Base-by-base conservation (phyloP, 2,888 invertebrate genomes). In the Tanypteryx hageni region DNA sequence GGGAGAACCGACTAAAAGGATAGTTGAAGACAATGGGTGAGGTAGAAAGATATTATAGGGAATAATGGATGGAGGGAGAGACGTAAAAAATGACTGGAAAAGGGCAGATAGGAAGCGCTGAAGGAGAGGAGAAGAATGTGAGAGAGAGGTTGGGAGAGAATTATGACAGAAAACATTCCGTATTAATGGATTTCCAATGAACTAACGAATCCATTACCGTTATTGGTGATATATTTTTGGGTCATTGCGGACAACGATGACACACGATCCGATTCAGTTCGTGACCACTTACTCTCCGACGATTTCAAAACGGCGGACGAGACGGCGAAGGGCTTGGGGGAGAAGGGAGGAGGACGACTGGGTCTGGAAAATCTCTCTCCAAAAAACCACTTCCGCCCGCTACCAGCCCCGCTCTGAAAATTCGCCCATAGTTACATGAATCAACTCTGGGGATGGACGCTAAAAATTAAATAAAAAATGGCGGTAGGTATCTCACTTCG, bases 211-310 rank as follows among this genome's bases (percentile, higher is more conserved):
- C 86, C 86, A 86, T 86, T 86, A 86, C 61, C 86, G 86, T 86
- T 86, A 86, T 86, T 86, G 86, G 86, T 86, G 86, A 86, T 86
- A 86, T 86, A 86, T 86, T 86, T 86, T 86, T 59, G 61, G 86
- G 86, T 86, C 86, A 59, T 14, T 61, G 59, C 27, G 86, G 59
- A 61, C 59, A 86, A 86, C 59, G 86, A 86, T 61, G 86, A 86
- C 86, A 16, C 86, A 86, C 58, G 61, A 59, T 27, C 16, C 16
- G 61, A 59, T 27, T 61, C 61, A 86, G 27, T 86, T 86, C 61
- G 61, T 59, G 86, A 86, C 59, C 86, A 86, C 86, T 86, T 86
- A 64, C 64, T 64, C 13, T 0, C 13, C 14, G 16, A 64, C 64
- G 64, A n/a, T 64, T 64, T 64, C n/a, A 11, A n/a, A 14, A n/a